Percentiles rank a stretch among this genome's conserved stretches.
phyloP scores from a whole-genome alignment of 2,888 invertebrate species.

The Cosmorhoe ocellata region DNA sequence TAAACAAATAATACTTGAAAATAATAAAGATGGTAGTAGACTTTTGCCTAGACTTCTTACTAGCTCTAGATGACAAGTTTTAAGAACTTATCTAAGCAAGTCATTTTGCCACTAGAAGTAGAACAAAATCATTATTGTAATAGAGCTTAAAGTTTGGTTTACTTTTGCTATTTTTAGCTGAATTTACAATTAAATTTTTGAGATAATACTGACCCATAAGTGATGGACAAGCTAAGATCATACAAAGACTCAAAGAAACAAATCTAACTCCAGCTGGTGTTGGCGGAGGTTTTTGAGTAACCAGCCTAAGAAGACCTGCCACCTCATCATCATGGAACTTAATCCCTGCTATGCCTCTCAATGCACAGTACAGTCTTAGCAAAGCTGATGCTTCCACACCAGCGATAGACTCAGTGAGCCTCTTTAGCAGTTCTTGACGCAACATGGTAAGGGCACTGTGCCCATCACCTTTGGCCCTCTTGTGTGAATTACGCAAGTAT shows the following conservation, averaged over 20 bases:
- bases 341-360: slow-evolving; percentile 95
- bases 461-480: slow-evolving; percentile 89
- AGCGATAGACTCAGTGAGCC: slow-evolving; percentile 86
- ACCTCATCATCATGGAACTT: slow-evolving; percentile 97
- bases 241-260: slow-evolving; percentile 95
- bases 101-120: too few relatives aligned
- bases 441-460: slow-evolving; percentile 85
- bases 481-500: slow-evolving; percentile 93
- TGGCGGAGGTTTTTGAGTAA: slow-evolving; percentile 94
- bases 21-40: too few relatives aligned
- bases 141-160: too few relatives aligned
- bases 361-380: slow-evolving; percentile 93
- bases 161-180: too few relatives aligned
- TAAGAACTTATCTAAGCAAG: too few relatives aligned
- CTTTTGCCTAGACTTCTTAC: too few relatives aligned
- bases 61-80: too few relatives aligned
- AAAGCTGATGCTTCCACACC: slow-evolving; percentile 94
- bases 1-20: neutral
- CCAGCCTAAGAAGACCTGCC: slow-evolving; percentile 89
- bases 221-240: slow-evolving; percentile 96
- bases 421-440: slow-evolving; percentile 88
- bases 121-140: too few relatives aligned
- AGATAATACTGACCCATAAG: slow-evolving; percentile 82
- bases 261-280: slow-evolving; percentile 96
- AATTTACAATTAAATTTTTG: too few relatives aligned